These are phyloP conservation scores for Anoura caudifer DNA, from an alignment of 2,113 vertebrate genomes.

Conservation along the genomic window DNA sequence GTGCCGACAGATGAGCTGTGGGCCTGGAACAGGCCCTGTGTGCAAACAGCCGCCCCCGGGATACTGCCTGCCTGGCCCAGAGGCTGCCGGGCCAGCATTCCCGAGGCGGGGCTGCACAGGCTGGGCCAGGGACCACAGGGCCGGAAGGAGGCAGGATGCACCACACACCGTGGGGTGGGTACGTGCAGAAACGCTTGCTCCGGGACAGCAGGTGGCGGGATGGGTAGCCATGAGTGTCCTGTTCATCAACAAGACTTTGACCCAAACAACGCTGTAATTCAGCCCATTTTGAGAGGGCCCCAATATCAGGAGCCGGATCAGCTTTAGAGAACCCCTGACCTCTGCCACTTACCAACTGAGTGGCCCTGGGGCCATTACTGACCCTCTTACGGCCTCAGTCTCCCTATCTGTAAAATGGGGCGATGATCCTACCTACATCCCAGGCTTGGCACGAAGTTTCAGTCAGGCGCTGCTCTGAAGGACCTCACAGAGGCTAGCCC, in stretches of 20 bases:
- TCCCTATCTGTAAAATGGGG: neutral
- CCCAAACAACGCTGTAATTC: neutral
- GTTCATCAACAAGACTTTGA: neutral
- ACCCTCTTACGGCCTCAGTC: neutral
- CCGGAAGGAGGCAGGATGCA: rapidly evolving
- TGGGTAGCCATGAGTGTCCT: neutral
- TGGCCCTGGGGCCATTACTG: neutral
- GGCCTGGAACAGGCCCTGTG: neutral
- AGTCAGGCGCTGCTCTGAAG: neutral
- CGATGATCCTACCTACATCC: neutral
- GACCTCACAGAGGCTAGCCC: neutral
- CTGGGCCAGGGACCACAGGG: neutral
- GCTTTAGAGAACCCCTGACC: neutral
- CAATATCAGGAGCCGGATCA: rapidly evolving
- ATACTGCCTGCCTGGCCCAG: neutral
- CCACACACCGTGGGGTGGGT: neutral
- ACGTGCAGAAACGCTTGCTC: neutral
- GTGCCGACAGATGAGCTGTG: neutral
- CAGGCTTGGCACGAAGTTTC: neutral
- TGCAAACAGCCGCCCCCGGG: neutral
- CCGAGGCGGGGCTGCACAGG: neutral
- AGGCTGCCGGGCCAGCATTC: neutral
- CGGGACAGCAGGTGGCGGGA: neutral
- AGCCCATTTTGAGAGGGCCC: neutral
- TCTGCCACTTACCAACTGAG: neutral